Base-by-base conservation (phyloP, 1,140 invertebrate species). In the Ruditapes philippinarum region DNA sequence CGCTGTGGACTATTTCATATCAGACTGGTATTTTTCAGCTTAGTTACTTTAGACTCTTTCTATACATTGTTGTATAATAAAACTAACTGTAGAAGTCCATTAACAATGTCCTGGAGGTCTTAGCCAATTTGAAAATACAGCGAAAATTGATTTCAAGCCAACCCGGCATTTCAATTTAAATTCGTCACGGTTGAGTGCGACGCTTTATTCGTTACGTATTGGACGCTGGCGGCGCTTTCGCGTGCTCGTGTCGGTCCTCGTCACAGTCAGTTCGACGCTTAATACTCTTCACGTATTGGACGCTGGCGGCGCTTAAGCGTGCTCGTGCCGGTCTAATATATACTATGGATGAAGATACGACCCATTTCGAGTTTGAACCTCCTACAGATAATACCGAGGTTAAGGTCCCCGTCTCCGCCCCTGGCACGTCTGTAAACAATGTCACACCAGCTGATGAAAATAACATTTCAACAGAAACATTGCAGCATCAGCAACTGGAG, bases 351-450 rank as follows among this genome's bases (percentile, higher is more conserved):
- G 51, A 57, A 57, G 51, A 57, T 57, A 57, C 51, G 51, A 57
- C 7, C 51, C 51, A 57, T 57, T 14, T 57, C 51, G 51, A 57
- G 51, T 57, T 57, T 57, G 51, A 57, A 57, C 51, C 51, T 57
- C 51, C 51, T 57, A 57, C 51, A 70, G 65, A 70, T 40, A 70
- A 70, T 70, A 70, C 65, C 65, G 65, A 70, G 65, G 65, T 70
- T n/a, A n/a, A n/a, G n/a, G n/a, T n/a, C n/a, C n/a, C n/a, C n/a
- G n/a, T n/a, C n/a, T n/a, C n/a, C n/a, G n/a, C n/a, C n/a, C n/a
- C n/a, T n/a, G n/a, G n/a, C n/a, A 40, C 65, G 38, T 33, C 65
- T 31, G 38, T 70, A 40, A 36, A 33, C 65, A 70, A 36, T 33
- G 65, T 40, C 31, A 70, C 65, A 70, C 38, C 38, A 70, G 51